phyloP scores from a whole-genome alignment of 2,797 vertebrate genomes.

The Echiichthys vipera region DNA sequence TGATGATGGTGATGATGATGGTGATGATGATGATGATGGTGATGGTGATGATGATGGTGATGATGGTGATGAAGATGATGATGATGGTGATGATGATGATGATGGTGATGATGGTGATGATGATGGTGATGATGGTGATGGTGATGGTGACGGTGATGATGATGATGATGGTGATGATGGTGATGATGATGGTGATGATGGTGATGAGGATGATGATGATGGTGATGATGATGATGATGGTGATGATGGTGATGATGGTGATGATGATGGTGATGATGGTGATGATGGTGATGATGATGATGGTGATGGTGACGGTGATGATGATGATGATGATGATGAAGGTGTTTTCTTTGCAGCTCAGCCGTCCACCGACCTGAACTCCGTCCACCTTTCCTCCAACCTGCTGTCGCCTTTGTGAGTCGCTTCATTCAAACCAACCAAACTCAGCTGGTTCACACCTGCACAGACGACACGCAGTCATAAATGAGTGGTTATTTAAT shows the following conservation, averaged over 20 bases:
- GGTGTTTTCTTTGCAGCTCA: constrained; percentile 38
- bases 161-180: background rate
- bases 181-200: constrained; percentile 1
- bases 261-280: background rate
- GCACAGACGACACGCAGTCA: too few relatives aligned
- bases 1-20: too few relatives aligned
- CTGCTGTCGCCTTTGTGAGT: constrained; percentile 66
- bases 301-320: constrained; percentile 2
- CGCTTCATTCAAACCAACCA: background rate
- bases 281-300: background rate
- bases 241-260: background rate
- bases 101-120: too few relatives aligned
- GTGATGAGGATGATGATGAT: background rate
- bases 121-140: background rate
- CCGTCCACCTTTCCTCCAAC: constrained; percentile 1
- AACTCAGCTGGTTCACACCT: background rate
- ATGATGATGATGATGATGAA: too few relatives aligned
- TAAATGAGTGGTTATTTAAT: too few relatives aligned
- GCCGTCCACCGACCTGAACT: background rate
- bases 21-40: background rate
- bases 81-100: background rate
- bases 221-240: background rate
- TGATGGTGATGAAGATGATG: background rate
- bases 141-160: background rate
- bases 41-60: background rate